Conservation (phyloP, 2,888 invertebrate species). For the Emmelina monodactyla region DNA sequence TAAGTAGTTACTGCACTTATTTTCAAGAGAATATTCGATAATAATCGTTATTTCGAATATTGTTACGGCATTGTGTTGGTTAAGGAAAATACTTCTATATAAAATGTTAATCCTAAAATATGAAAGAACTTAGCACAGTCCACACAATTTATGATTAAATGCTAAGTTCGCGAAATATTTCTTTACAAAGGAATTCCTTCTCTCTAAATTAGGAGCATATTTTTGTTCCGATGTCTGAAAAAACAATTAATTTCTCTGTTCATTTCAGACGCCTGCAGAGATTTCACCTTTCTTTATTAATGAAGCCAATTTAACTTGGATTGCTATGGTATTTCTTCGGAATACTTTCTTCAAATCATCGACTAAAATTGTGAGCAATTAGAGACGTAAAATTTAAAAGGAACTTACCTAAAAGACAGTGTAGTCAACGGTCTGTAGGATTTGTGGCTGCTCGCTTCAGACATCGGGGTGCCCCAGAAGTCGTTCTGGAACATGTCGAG, state of each 20-base stretch:
- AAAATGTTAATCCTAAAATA: too few relatives aligned
- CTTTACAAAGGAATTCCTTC: neutral
- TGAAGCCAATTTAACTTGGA: neutral
- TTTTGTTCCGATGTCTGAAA: neutral
- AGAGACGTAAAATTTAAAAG: conserved; percentile 4
- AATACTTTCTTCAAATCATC: neutral
- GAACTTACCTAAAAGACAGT: conserved; percentile 83
- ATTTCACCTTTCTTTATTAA: neutral
- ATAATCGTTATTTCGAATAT: too few relatives aligned
- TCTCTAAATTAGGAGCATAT: neutral
- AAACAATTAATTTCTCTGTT: neutral
- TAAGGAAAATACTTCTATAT: too few relatives aligned
- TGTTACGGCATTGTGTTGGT: too few relatives aligned
- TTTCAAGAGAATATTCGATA: too few relatives aligned
- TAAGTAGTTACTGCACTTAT: too few relatives aligned
- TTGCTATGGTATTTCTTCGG: neutral
- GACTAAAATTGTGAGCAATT: neutral
- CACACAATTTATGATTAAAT: neutral
- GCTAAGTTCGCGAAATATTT: neutral
- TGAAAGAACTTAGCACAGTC: neutral
- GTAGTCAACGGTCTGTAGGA: conserved; percentile 86
- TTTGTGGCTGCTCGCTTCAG: conserved; percentile 83
- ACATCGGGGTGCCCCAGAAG: conserved; percentile 91
- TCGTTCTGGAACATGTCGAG: conserved; percentile 76
- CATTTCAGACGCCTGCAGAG: neutral